Percentiles rank a stretch among this genome's conserved stretches.
These are phyloP conservation scores for Tortricodes alternella DNA, from an alignment of 2,888 invertebrate species.

Conservation along the genomic window DNA sequence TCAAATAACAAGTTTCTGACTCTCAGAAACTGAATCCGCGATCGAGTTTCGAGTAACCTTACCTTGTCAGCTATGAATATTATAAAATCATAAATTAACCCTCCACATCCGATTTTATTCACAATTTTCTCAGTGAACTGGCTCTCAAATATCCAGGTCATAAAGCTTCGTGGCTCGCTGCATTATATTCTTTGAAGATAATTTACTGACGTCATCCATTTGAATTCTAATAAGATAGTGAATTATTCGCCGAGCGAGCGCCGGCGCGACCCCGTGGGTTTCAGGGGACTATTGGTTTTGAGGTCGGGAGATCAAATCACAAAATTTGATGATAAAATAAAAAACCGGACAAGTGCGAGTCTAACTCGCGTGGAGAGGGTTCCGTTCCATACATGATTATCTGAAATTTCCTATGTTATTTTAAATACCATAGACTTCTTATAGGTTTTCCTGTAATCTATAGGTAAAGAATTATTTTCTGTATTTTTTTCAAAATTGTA, in stretches of 20 bases:
- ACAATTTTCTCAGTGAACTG: not conserved
- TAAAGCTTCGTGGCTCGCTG: slow-evolving; percentile 16
- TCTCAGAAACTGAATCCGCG: no score
- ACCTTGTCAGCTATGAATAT: no score
- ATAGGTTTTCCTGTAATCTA: no score
- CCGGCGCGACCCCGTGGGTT: not conserved
- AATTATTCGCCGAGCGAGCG: not conserved
- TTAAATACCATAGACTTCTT: no score
- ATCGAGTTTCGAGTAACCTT: no score
- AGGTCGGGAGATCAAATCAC: not conserved
- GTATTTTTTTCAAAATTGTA: no score
- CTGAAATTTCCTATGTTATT: no score
- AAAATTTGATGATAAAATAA: not conserved
- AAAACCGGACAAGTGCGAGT: not conserved
- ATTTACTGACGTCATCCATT: slow-evolving; percentile 19
- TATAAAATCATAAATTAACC: not conserved
- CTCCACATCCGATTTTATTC: not conserved
- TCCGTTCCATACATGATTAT: no score
- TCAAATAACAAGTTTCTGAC: no score
- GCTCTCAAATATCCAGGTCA: slow-evolving; percentile 3
- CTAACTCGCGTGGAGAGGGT: no score
- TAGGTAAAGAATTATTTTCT: no score
- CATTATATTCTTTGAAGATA: slow-evolving; percentile 16
- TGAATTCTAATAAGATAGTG: slow-evolving; percentile 12
- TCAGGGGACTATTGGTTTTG: not conserved